These are phyloP conservation scores for Struthio camelus DNA, from an alignment of 2,113 vertebrate genomes.

Conservation along the genomic window DNA sequence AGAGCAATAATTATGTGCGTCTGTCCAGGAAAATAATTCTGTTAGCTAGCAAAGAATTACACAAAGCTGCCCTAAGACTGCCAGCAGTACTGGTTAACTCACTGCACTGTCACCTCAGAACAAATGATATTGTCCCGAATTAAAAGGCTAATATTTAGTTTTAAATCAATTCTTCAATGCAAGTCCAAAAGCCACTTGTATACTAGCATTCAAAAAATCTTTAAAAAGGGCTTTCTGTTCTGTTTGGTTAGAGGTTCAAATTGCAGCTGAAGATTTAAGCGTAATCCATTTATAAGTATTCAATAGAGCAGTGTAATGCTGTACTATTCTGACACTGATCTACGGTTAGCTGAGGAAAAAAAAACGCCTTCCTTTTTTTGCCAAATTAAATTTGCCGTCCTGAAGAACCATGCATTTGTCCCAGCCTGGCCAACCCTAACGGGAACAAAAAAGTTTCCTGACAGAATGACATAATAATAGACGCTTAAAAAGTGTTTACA, in stretches of 20 bases:
- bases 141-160: not conserved
- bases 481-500: not conserved
- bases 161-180: not conserved
- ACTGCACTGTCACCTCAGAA: not conserved
- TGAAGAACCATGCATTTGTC: not conserved
- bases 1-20: not conserved
- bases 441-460: not conserved
- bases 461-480: not conserved
- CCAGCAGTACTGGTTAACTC: not conserved
- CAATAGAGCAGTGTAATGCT: not conserved
- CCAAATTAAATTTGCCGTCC: not conserved
- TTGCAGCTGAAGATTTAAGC: not conserved
- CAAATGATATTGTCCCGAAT: not conserved
- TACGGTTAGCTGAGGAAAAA: not conserved
- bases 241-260: not conserved
- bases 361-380: not conserved
- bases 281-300: not conserved
- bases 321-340: not conserved
- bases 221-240: constrained; percentile 18
- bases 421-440: not conserved
- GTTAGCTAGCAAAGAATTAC: not conserved
- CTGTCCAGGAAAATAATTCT: not conserved
- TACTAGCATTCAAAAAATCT: not conserved
- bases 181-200: not conserved
- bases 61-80: not conserved